Evolutionary conservation across 1,140 invertebrate genomes (phyloP), one percentile per base, ranked within the genome.

Genomic region (Tetraneura akinire): DNA sequence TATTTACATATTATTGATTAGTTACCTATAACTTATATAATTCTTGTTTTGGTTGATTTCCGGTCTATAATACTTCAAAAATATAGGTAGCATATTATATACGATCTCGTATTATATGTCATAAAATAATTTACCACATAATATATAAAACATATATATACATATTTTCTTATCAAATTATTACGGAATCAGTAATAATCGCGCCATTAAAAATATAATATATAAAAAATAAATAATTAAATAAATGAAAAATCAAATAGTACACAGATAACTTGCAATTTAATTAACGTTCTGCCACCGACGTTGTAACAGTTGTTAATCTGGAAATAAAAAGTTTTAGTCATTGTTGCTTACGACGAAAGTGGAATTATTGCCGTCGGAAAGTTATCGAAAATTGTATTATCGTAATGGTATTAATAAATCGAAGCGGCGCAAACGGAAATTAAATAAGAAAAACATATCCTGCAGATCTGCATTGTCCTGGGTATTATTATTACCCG

Each of bases 391-490:
- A 47, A 68, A 68, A 68, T 13, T 68, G 45, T 68, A 68, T 68
- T 68, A 68, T 45, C 21, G 66, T 68, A 47, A 68, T n/a, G 42
- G 42, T 68, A 47, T 68, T 68, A 68, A 68, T 68, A 68, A 68
- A 68, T 68, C 66, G 42, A 37, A 37, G 42, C 66, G 1, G 26
- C 21, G 45, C 66, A 68, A 68, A 68, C 10, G 5, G 14, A 57
- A 57, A 57, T 57, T n/a, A n/a, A n/a, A n/a, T n/a, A n/a, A n/a
- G n/a, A n/a, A n/a, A n/a, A n/a, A n/a, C n/a, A n/a, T n/a, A n/a
- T n/a, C n/a, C n/a, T n/a, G n/a, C n/a, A n/a, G n/a, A n/a, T n/a
- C 10, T 45, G 4, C 10, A 45, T 45, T 45, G 42, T 45, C 10
- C 4, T 45, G 42, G 4, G 4, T 45, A 45, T 45, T 6, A 6